These are phyloP conservation scores for Sebastes cheni DNA, from an alignment of 2,797 vertebrate genomes.

Conservation along the genomic window DNA sequence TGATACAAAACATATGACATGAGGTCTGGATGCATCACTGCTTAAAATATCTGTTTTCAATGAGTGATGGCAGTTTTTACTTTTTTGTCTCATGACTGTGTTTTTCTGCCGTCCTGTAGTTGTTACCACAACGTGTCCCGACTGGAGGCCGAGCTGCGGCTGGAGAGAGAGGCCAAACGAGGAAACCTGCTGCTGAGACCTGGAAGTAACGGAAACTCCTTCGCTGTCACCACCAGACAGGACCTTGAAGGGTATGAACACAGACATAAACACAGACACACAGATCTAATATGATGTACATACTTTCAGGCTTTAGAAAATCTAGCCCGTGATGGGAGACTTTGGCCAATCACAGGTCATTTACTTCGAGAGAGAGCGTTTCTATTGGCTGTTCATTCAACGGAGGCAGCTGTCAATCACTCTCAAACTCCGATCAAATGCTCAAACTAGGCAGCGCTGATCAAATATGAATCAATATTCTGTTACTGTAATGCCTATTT, in stretches of 20 bases:
- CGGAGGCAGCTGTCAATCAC: too few relatives aligned
- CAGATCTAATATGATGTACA: not conserved
- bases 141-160: conserved; percentile 82
- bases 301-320: not conserved
- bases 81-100: not conserved
- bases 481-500: too few relatives aligned
- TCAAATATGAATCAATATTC: too few relatives aligned
- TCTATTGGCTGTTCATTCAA: too few relatives aligned
- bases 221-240: conserved; percentile 84
- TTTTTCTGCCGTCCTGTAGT: conserved; percentile 52
- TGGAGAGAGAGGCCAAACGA: conserved; percentile 74
- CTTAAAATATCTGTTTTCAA: not conserved
- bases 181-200: conserved; percentile 88
- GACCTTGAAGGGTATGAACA: conserved; percentile 71
- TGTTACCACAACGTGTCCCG: conserved; percentile 83
- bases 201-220: conserved; percentile 52
- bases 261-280: not conserved
- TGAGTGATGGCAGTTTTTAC: not conserved
- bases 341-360: too few relatives aligned
- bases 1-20: not conserved
- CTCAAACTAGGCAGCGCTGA: too few relatives aligned
- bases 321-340: too few relatives aligned
- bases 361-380: too few relatives aligned
- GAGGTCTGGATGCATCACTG: not conserved
- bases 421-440: too few relatives aligned